Conservation (phyloP, 2,888 invertebrate species). For the Campoletis raptor region DNA sequence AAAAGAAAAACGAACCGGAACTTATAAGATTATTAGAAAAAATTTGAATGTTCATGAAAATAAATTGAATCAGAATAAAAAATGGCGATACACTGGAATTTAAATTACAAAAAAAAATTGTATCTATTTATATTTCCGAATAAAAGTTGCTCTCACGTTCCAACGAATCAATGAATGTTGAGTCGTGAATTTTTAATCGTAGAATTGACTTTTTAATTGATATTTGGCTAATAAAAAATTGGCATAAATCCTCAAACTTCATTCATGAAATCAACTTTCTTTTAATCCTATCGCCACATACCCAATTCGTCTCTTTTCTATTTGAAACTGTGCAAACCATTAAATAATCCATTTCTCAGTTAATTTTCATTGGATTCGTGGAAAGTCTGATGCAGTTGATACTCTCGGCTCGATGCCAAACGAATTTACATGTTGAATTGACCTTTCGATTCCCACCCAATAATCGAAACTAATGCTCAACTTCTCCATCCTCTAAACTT, state of each 20-base stretch:
- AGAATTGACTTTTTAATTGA: neutral
- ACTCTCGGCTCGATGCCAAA: conserved; percentile 49
- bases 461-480: conserved; percentile 53
- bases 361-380: conserved; percentile 55
- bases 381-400: conserved; percentile 33
- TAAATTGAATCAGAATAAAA: neutral
- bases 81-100: neutral
- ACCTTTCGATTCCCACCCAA: conserved; percentile 56
- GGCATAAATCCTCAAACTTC: conserved; percentile 61
- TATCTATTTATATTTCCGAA: neutral
- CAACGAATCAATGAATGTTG: neutral
- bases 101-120: neutral
- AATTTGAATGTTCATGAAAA: neutral
- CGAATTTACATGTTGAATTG: conserved; percentile 62
- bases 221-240: neutral
- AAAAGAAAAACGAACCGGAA: neutral
- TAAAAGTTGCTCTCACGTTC: neutral
- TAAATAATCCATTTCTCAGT: conserved; percentile 62
- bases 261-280: conserved; percentile 64
- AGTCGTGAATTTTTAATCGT: neutral
- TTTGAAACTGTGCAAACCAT: neutral
- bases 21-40: neutral
- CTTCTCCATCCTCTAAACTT: neutral
- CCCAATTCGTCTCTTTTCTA: conserved; percentile 11
- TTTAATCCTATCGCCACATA: conserved; percentile 1